These are phyloP conservation scores for Euzetes globulus DNA, from an alignment of 2,888 invertebrate species.

Conservation along the genomic window DNA sequence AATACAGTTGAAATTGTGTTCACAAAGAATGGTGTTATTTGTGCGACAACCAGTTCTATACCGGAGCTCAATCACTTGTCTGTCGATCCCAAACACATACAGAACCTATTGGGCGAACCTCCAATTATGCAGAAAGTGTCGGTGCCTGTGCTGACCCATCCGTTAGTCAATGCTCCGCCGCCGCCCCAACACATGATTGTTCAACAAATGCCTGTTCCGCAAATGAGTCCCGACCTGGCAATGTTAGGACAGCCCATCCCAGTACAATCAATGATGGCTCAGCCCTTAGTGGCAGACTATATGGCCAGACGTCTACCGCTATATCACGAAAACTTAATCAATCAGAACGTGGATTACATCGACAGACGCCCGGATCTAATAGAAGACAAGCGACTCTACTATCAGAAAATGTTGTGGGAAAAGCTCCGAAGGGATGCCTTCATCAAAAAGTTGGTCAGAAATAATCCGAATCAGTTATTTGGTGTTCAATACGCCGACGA, in stretches of 20 bases:
- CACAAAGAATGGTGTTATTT: neutral
- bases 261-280: neutral
- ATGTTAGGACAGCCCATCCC: no score
- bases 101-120: neutral
- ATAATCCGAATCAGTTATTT: neutral
- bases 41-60: neutral
- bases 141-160: neutral
- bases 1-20: conserved; percentile 15
- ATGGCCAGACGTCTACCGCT: neutral
- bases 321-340: neutral
- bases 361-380: neutral
- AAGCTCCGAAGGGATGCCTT: neutral
- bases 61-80: neutral
- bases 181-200: neutral
- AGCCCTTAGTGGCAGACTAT: neutral
- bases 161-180: neutral
- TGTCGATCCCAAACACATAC: neutral
- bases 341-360: neutral
- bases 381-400: neutral
- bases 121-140: neutral
- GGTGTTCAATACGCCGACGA: neutral
- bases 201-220: neutral
- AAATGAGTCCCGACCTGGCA: no score
- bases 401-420: neutral
- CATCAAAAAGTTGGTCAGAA: neutral